Evolutionary conservation across 1,140 invertebrate species (phyloP).

Genomic region (Pygmarrhopalites habei): DNA sequence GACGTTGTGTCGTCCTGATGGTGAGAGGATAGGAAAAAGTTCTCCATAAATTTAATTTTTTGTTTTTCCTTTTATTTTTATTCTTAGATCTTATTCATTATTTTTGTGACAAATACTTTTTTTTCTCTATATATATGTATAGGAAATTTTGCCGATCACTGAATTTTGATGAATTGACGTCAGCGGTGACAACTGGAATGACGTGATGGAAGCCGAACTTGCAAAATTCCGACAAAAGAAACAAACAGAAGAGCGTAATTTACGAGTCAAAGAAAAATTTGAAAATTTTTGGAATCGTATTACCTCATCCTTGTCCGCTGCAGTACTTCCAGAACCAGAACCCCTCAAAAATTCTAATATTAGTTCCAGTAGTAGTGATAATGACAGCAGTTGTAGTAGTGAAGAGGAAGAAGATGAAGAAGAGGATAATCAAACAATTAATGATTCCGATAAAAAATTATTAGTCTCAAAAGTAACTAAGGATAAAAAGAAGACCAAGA

Average conservation of each 20-base stretch:
- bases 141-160: too few species aligned
- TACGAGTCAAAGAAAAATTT: constrained; percentile 16
- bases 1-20: too few species aligned
- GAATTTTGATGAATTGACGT: too few species aligned
- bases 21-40: too few species aligned
- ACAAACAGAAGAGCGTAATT: constrained; percentile 11
- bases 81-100: not conserved
- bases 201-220: constrained; percentile 34
- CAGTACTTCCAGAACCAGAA: constrained; percentile 24
- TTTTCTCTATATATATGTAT: too few species aligned
- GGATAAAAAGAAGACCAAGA: not conserved
- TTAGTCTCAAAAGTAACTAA: too few species aligned
- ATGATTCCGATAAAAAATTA: too few species aligned
- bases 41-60: too few species aligned
- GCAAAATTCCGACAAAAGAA: constrained; percentile 32
- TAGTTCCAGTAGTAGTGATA: too few species aligned
- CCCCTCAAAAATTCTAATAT: not conserved
- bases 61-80: too few species aligned
- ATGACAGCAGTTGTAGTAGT: not conserved
- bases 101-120: not conserved
- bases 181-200: too few species aligned
- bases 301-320: not conserved
- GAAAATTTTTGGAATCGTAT: constrained; percentile 7
- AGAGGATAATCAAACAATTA: not conserved
- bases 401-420: constrained; percentile 13